Conservation (phyloP, 2,888 invertebrate species). For the Apomyelois bistriatella region DNA sequence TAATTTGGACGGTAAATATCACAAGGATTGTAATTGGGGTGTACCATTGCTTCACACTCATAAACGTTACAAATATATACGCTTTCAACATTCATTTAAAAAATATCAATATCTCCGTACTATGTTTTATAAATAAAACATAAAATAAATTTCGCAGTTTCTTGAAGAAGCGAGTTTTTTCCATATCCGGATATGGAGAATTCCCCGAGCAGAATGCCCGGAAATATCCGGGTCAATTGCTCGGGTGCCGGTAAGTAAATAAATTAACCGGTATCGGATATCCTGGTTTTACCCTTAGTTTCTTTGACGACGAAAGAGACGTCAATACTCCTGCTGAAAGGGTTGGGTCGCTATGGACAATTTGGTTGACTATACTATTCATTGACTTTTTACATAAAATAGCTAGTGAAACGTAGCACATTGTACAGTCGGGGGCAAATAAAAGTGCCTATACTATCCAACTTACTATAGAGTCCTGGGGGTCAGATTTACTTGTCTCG, state of each 20-base stretch:
- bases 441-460: too few relatives aligned
- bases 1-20: too few relatives aligned
- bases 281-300: constrained; percentile 42
- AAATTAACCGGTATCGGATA: constrained; percentile 69
- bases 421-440: too few relatives aligned
- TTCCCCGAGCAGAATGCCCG: constrained; percentile 44
- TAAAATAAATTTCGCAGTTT: constrained; percentile 8
- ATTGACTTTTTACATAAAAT: too few relatives aligned
- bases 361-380: background rate
- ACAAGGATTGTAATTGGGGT: too few relatives aligned
- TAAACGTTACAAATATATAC: too few relatives aligned
- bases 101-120: background rate
- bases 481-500: too few relatives aligned
- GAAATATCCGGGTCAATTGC: constrained; percentile 62
- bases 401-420: too few relatives aligned
- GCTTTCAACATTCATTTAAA: too few relatives aligned
- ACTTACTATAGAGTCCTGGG: too few relatives aligned
- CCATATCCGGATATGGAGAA: constrained; percentile 27
- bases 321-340: constrained; percentile 14
- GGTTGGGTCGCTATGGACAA: background rate
- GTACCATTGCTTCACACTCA: too few relatives aligned
- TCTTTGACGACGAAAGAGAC: constrained; percentile 21
- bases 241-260: constrained; percentile 57
- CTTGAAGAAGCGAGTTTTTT: constrained; percentile 12
- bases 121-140: background rate